These are phyloP conservation scores for Eunapius fragilis DNA, from an alignment of 37 sponge, comb jelly and placozoan genomes.

Conservation along the genomic window DNA sequence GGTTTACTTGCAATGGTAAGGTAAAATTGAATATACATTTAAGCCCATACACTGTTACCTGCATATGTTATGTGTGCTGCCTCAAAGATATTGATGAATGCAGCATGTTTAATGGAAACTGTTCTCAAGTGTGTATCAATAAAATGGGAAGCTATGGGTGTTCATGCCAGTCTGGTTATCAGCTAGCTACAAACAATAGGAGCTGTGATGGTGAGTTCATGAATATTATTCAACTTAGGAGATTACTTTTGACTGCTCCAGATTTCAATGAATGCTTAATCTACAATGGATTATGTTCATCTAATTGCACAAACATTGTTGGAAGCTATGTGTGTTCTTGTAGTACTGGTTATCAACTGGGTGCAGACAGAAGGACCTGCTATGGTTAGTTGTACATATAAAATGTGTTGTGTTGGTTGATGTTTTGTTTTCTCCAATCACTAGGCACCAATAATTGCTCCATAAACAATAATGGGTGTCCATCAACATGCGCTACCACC, in stretches of 20 bases:
- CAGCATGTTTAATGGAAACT: constrained; percentile 18
- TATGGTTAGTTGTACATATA: too few species aligned
- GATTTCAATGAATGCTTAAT: too few species aligned
- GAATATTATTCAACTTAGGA: neutral
- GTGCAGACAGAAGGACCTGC: too few species aligned
- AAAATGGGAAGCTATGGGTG: constrained; percentile 18
- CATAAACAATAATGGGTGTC: too few species aligned
- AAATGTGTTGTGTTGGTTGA: too few species aligned
- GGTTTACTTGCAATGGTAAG: neutral
- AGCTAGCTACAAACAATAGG: neutral
- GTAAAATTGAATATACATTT: neutral
- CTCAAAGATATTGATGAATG: constrained; percentile 35
- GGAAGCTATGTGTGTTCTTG: neutral
- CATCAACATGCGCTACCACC: too few species aligned
- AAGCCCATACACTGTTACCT: too few species aligned
- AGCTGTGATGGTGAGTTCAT: neutral
- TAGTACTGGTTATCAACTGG: too few species aligned
- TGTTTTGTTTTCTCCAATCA: too few species aligned
- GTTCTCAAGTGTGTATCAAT: constrained; percentile 26
- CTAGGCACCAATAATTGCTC: too few species aligned
- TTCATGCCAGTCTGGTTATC: constrained; percentile 9
- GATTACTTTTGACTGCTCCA: too few species aligned
- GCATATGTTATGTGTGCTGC: too few species aligned
- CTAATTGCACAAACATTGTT: neutral
- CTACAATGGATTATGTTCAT: neutral